These are phyloP conservation scores for Sakesphorus luctuosus DNA, from an alignment of 2,113 vertebrate genomes.

Conservation along the genomic window DNA sequence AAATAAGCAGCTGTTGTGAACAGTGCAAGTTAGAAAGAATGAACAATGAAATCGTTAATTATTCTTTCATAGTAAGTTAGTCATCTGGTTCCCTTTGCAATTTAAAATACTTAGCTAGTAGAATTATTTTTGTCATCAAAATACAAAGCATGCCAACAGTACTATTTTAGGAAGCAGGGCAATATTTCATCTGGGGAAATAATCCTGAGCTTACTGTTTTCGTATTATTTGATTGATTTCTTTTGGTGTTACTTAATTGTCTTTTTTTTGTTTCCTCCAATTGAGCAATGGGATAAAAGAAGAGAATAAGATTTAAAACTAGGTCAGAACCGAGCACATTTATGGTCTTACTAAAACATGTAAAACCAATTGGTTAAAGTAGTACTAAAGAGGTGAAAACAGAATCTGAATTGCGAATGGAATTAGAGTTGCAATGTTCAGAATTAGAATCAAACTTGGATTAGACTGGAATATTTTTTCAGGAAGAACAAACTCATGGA, in stretches of 20 bases:
- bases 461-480: background rate
- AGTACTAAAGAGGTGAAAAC: background rate
- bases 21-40: background rate
- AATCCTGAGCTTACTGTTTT: background rate
- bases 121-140: slow-evolving; percentile 24
- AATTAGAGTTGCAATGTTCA: background rate
- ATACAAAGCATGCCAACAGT: background rate
- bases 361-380: background rate
- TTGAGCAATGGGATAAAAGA: background rate
- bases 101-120: slow-evolving; percentile 7
- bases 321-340: background rate
- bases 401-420: background rate
- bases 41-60: slow-evolving; percentile 17
- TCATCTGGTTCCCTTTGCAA: background rate
- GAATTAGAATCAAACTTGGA: background rate
- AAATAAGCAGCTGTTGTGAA: slow-evolving; percentile 9
- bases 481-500: background rate
- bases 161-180: background rate
- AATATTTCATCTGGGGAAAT: slow-evolving; percentile 7
- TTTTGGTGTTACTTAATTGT: background rate
- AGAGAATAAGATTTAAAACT: background rate
- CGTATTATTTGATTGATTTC: background rate
- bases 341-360: background rate
- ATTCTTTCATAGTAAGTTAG: background rate
- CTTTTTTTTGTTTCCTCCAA: background rate